Evolutionary conservation across 2,888 invertebrate genomes (phyloP), one percentile per base, ranked within the genome.

Genomic region (Agriopis aurantiaria): DNA sequence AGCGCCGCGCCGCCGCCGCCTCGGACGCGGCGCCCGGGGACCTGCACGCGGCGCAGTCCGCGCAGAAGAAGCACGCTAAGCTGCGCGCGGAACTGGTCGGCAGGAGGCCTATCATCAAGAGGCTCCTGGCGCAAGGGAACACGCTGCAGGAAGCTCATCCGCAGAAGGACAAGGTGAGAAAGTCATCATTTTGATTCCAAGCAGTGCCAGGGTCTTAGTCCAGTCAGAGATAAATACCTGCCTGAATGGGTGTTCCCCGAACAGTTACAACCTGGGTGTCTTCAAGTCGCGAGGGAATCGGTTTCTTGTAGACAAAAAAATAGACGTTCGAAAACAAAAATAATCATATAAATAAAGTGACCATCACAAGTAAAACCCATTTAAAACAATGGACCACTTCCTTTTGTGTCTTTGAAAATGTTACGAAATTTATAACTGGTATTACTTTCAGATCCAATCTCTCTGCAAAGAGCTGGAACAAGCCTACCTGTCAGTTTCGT

Each of bases 31-130:
- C 97, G 40, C 98, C 98, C 0, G 96, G 97, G 65, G 99, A 98
- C 89, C 94, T 99, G 52, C 97, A 98, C 83, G 98, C 99, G 81
- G 98, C 99, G 0, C 98, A 99, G 87, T 97, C 99, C 73, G 98
- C 97, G 14, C 95, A 97, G 85, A 99, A 99, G 93, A 99, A 99
- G 86, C 99, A 99, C 89, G 97, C 96, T 90, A 99, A 99, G 91
- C 93, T 99, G 72, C 97, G 97, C 80, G 97, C 97, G 0, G 99
- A 99, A 94, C 96, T 99, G 72, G 94, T 95, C 45, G 98, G 98
- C 0, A 97, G 99, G 84, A 96, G 97, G 79, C 97, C 97, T 0
- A 96, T 97, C 88, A 97, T 99, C 59, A 97, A 97, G 78, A 96
- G 97, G 79, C 97, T 98, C 4, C 87, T 98, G 60, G 95, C 95